These are phyloP conservation scores for Oconnorella tubifera DNA, from an alignment of 2,888 invertebrate genomes.

Conservation along the genomic window DNA sequence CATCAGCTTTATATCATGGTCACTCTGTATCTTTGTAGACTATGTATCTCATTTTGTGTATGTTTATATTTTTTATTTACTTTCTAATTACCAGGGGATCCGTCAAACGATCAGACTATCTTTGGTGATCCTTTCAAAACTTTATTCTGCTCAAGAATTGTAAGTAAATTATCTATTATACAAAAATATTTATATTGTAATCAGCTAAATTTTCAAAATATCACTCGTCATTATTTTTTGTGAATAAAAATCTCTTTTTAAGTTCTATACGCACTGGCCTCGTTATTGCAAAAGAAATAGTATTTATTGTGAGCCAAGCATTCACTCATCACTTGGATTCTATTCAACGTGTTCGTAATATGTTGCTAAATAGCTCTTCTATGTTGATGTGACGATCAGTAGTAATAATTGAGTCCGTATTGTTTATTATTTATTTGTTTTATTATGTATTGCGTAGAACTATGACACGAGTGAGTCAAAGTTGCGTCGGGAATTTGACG, in stretches of 20 bases:
- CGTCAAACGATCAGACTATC: conserved; percentile 70
- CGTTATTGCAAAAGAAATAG: no score
- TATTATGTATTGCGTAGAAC: conserved; percentile 66
- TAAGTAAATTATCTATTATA: conserved; percentile 61
- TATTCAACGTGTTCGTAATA: no score
- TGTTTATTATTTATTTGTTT: neutral
- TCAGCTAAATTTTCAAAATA: neutral
- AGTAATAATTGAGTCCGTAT: neutral
- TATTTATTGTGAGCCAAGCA: no score
- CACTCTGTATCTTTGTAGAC: no score
- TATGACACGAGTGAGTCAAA: conserved; percentile 99
- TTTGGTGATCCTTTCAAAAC: conserved; percentile 95
- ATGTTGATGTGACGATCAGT: no score
- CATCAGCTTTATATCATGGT: no score
- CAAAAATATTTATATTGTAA: neutral
- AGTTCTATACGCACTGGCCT: no score
- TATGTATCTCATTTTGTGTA: no score
- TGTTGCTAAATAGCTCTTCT: no score
- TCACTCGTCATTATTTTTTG: neutral
- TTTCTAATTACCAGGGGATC: conserved; percentile 90
- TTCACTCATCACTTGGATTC: no score
- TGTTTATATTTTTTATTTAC: no score
- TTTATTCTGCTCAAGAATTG: conserved; percentile 90
- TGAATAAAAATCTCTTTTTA: neutral
- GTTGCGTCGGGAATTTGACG: conserved; percentile 92